Evolutionary conservation across 2,888 invertebrate species (phyloP).

Genomic region (Yponomeuta malinellus): DNA sequence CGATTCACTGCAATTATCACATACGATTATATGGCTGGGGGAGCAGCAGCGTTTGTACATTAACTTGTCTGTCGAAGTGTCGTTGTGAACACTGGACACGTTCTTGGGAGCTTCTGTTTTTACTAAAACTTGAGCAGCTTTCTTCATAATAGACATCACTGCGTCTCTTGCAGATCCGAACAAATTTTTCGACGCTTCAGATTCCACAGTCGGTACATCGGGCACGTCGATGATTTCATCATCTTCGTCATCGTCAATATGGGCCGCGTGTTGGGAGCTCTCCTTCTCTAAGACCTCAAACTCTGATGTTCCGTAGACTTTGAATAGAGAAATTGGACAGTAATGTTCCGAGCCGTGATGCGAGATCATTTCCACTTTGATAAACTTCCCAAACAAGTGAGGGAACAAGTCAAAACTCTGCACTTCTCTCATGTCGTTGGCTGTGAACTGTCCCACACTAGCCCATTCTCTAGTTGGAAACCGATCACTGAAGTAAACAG

Average conservation of each 20-base stretch:
- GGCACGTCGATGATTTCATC: slow-evolving; percentile 79
- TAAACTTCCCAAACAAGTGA: slow-evolving; percentile 90
- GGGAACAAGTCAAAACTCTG: slow-evolving; percentile 90
- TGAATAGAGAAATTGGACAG: slow-evolving; percentile 97
- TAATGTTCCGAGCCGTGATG: slow-evolving; percentile 98
- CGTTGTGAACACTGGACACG: slow-evolving; percentile 67
- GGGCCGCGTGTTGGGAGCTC: slow-evolving; percentile 79
- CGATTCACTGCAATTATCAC: slow-evolving; percentile 83
- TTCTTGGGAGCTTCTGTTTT: slow-evolving; percentile 81
- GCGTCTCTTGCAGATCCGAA: slow-evolving; percentile 93
- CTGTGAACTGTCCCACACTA: slow-evolving; percentile 89
- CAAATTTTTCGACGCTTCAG: slow-evolving; percentile 80
- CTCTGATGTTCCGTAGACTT: slow-evolving; percentile 95
- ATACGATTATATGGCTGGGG: slow-evolving; percentile 83
- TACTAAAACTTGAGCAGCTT: slow-evolving; percentile 90
- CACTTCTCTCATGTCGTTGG: slow-evolving; percentile 89
- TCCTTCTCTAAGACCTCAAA: slow-evolving; percentile 92
- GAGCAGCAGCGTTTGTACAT: slow-evolving; percentile 78
- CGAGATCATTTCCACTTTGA: slow-evolving; percentile 92
- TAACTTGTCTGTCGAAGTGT: slow-evolving; percentile 52
- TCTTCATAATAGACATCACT: slow-evolving; percentile 93
- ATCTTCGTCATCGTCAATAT: slow-evolving; percentile 79
- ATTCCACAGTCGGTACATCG: slow-evolving; percentile 60
- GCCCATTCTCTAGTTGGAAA: slow-evolving; percentile 96
- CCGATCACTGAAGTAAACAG: slow-evolving; percentile 90